phyloP scores from a whole-genome alignment of 2,888 invertebrate genomes.

The Clanis bilineata region DNA sequence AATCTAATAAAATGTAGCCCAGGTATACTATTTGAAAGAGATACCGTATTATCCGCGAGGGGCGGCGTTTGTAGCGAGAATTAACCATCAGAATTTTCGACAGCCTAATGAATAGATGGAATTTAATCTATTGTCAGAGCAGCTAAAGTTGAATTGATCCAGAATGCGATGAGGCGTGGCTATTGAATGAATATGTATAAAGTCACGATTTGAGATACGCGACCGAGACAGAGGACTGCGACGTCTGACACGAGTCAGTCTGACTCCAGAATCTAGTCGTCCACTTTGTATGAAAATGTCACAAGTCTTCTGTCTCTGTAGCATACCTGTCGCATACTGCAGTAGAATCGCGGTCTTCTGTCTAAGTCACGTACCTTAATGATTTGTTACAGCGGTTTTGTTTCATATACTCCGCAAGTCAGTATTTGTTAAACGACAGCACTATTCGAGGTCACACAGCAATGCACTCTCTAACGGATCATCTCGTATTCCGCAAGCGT shows the following conservation, averaged over 20 bases:
- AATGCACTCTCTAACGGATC: constrained; percentile 62
- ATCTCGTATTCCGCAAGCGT: constrained; percentile 60
- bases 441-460: constrained; percentile 56
- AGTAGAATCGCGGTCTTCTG: too few species aligned
- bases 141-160: constrained; percentile 56
- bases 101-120: constrained; percentile 58
- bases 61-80: constrained; percentile 57
- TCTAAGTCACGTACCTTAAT: too few species aligned
- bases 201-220: too few species aligned
- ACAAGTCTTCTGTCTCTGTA: too few species aligned
- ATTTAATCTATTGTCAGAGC: constrained; percentile 54
- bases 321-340: too few species aligned
- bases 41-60: constrained; percentile 57
- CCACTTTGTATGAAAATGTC: too few species aligned
- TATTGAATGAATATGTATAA: constrained; percentile 54
- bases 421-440: constrained; percentile 42
- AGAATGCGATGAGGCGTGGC: constrained; percentile 61
- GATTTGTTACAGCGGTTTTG: constrained; percentile 46
- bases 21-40: constrained; percentile 57
- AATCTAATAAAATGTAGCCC: constrained; percentile 46
- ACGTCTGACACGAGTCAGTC: too few species aligned
- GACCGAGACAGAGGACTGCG: too few species aligned
- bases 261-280: too few species aligned
- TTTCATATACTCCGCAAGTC: constrained; percentile 61
- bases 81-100: constrained; percentile 59